These are phyloP conservation scores for Telenomus remus DNA, from an alignment of 1,140 invertebrate genomes.

Conservation along the genomic window DNA sequence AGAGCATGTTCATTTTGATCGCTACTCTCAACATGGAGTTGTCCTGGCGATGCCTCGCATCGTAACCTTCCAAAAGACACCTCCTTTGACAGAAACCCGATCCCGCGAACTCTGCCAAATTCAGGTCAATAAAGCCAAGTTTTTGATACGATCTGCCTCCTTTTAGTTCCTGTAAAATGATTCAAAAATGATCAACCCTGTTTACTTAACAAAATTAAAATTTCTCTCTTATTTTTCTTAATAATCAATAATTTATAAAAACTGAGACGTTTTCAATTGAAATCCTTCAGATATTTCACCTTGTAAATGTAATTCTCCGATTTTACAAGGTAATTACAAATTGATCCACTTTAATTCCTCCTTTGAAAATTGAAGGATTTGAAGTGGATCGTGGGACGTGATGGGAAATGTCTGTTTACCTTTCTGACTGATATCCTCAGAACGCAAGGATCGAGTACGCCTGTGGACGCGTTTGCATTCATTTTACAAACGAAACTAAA, in stretches of 20 bases:
- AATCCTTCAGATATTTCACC: too few species aligned
- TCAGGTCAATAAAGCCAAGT: constrained; percentile 96
- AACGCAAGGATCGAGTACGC: constrained; percentile 93
- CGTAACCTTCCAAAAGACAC: constrained; percentile 95
- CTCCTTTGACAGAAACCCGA: constrained; percentile 88
- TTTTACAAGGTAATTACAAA: too few species aligned
- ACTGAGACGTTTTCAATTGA: too few species aligned
- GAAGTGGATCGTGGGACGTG: neutral
- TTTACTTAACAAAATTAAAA: neutral
- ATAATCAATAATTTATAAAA: too few species aligned
- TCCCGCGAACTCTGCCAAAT: constrained; percentile 96
- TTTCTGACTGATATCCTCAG: constrained; percentile 95
- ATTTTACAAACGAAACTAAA: constrained; percentile 97
- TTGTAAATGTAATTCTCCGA: too few species aligned
- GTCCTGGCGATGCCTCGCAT: constrained; percentile 91
- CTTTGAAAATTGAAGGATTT: neutral
- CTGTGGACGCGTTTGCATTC: constrained; percentile 95
- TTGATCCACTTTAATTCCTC: too few species aligned
- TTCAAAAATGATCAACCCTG: neutral
- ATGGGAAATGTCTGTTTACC: constrained; percentile 77
- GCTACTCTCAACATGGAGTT: constrained; percentile 95
- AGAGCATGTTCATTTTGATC: constrained; percentile 94
- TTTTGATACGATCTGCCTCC: constrained; percentile 95
- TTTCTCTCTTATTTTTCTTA: too few species aligned
- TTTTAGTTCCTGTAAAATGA: constrained; percentile 81